Conservation (phyloP, 2,113 vertebrate species). For the Ctenodactylus gundi region DNA sequence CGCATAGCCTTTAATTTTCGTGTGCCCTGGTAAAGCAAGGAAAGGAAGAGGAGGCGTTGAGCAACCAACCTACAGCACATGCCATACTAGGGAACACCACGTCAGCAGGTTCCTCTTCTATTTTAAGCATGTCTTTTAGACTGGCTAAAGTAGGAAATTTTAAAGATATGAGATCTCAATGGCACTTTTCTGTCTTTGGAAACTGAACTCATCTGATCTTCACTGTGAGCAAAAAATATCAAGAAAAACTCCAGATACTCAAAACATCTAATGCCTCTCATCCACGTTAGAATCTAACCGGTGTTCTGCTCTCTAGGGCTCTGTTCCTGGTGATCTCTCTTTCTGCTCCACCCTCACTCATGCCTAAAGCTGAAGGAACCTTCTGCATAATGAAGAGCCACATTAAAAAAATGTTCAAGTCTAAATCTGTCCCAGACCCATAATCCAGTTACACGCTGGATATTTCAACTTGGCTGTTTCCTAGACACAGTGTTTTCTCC, state of each 20-base stretch:
- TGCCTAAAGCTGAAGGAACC: neutral
- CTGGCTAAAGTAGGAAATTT: neutral
- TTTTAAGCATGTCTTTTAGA: constrained; percentile 41
- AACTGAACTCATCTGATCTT: neutral
- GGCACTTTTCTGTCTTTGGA: neutral
- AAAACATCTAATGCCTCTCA: neutral
- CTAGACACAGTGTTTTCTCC: neutral
- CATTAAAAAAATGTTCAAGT: neutral
- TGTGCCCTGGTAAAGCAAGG: neutral
- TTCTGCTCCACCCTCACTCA: neutral
- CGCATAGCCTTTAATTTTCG: neutral
- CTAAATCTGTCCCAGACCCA: neutral
- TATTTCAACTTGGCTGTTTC: neutral
- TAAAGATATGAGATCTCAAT: neutral
- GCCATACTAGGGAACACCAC: neutral
- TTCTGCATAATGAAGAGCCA: neutral
- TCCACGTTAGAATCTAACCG: constrained; percentile 35
- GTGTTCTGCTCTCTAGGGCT: neutral
- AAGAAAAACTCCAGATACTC: constrained; percentile 14
- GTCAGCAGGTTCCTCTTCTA: neutral
- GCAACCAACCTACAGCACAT: neutral
- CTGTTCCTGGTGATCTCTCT: neutral
- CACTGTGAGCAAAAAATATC: neutral
- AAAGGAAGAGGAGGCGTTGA: neutral
- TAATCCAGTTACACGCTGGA: neutral